Evolutionary conservation across 53 echinoderm and acorn worm species (phyloP).

Genomic region (Holothuria leucospilota): DNA sequence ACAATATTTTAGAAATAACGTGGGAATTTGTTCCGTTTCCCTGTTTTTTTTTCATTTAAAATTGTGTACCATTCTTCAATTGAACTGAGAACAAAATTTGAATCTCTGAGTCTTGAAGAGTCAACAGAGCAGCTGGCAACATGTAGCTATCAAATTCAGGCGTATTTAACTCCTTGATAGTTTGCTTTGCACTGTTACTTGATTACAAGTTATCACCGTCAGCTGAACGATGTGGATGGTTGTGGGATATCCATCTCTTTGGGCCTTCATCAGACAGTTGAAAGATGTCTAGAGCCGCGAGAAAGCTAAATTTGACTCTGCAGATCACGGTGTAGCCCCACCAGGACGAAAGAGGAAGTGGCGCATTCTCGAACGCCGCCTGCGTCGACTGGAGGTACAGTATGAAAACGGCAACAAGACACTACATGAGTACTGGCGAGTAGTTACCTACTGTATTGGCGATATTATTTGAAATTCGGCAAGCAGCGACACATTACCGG

Average conservation of each 20-base stretch:
- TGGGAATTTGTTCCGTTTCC: too few species aligned
- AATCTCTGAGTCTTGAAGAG: too few species aligned
- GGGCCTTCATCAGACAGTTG: conserved; percentile 41
- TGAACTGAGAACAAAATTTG: too few species aligned
- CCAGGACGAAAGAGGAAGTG: conserved; percentile 51
- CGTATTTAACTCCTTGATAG: not conserved
- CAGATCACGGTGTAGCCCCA: conserved; percentile 9
- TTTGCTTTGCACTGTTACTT: conserved; percentile 12
- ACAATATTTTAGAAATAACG: too few species aligned
- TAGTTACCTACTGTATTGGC: conserved; percentile 45
- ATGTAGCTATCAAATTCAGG: too few species aligned
- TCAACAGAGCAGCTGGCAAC: too few species aligned
- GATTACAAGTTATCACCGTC: conserved; percentile 27
- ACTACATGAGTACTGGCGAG: conserved; percentile 48
- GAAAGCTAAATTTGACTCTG: conserved; percentile 4
- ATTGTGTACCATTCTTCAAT: too few species aligned
- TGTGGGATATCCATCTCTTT: conserved; percentile 12
- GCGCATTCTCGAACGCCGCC: conserved; percentile 39
- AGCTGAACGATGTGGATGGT: conserved; percentile 1
- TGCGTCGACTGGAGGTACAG: conserved; percentile 40
- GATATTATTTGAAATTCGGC: conserved; percentile 22
- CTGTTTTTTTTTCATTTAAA: too few species aligned
- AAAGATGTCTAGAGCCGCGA: conserved; percentile 21
- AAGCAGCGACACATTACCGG: conserved; percentile 16
- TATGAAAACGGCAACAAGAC: conserved; percentile 47